Base-by-base conservation (phyloP, 2,113 vertebrate genomes). In the Natator depressus region DNA sequence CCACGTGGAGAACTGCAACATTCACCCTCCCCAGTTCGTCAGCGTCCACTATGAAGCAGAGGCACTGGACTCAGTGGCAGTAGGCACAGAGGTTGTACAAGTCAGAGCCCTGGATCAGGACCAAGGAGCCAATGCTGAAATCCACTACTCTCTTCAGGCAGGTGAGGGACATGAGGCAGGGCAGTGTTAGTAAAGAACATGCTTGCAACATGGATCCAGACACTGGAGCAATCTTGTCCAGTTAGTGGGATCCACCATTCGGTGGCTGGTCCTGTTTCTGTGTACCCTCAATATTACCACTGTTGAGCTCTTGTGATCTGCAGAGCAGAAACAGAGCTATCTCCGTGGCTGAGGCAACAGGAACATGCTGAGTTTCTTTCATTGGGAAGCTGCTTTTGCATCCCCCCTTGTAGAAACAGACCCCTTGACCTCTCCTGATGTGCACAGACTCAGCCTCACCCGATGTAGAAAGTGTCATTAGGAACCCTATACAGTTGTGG, bases 31-130 rank as follows among this genome's bases (percentile, higher is more conserved):
- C 0, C 97, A 90, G 14, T 99, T 99, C 97, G 98, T 98, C 93
- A 98, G 98, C 82, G 96, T 98, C 35, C 98, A 98, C 22, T 99
- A 99, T 0, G 98, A 99, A 94, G 98, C 96, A 42, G 97, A 88
- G 78, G 89, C 99, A 83, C 97, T 98, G 76, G 99, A 99, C 95
- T 95, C 98, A 1, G 98, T 98, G 2, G 90, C 94, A 1, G n/a
- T 93, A 0, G 99, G 99, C 88, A 98, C 98, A 4, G 99, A 99
- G 95, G 98, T 99, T 29, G 51, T 99, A 20, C 98, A 98, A 96
- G 99, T 99, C 95, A 99, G 98, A 94, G 99, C 99, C 25, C 92
- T 99, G 65, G 99, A 99, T 97, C 98, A 97, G 25, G 99, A 99
- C 97, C 97, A 95, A 85, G 99, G 99, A 94, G 98, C 98, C 96